Percentiles rank a stretch among this genome's conserved stretches.
Evolutionary conservation across 2,113 vertebrate species (phyloP).

Genomic region (Stictonetta naevosa): DNA sequence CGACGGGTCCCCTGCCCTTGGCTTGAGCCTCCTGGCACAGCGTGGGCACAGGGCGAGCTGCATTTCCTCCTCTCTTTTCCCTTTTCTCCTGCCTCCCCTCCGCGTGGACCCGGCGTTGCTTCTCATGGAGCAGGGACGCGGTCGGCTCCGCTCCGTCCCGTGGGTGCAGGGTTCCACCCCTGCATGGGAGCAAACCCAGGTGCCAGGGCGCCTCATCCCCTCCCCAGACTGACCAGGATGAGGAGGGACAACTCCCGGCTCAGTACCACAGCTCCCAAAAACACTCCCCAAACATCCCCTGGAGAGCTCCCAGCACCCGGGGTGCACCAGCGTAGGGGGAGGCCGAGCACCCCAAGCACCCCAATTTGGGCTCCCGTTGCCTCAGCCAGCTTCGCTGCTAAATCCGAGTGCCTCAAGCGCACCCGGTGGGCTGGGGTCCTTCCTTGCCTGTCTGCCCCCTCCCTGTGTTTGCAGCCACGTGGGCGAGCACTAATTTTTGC

Average conservation of each 20-base stretch:
- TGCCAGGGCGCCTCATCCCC: neutral
- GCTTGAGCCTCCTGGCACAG: neutral
- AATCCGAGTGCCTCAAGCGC: neutral
- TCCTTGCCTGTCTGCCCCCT: neutral
- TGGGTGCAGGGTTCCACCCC: neutral
- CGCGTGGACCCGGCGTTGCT: neutral
- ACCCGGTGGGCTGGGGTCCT: rapidly evolving
- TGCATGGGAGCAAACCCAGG: neutral
- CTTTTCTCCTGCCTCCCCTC: neutral
- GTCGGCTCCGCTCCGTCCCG: rapidly evolving
- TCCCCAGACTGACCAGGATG: neutral
- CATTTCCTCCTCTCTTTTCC: neutral
- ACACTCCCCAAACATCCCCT: neutral
- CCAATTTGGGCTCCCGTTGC: neutral
- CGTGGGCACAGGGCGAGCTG: neutral
- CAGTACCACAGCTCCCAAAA: neutral
- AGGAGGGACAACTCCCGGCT: neutral
- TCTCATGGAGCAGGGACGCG: neutral
- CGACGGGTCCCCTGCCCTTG: neutral
- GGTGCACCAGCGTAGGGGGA: rapidly evolving
- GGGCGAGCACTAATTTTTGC: rapidly evolving
- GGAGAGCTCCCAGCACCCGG: rapidly evolving
- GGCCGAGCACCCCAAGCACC: neutral
- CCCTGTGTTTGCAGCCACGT: rapidly evolving
- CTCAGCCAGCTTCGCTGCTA: neutral